Conservation (phyloP, 2,113 vertebrate species). For the Casuarius casuarius region DNA sequence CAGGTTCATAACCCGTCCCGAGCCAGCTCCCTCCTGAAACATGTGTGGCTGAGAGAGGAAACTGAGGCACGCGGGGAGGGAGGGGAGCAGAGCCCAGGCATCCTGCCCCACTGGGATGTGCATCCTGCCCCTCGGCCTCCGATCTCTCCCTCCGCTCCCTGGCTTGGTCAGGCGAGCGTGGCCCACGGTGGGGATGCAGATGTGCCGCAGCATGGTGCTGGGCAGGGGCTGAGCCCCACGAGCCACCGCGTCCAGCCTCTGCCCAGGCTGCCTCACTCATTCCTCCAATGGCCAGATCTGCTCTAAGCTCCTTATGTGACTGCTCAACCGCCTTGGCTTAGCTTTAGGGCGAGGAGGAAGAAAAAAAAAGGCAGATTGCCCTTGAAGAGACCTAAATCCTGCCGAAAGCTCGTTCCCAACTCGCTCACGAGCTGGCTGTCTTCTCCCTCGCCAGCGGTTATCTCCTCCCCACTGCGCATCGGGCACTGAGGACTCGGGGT, state of each 20-base stretch:
- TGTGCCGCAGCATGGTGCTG: rapidly evolving
- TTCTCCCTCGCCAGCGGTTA: background rate
- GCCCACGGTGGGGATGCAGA: rapidly evolving
- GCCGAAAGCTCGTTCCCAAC: background rate
- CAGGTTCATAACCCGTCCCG: too few relatives aligned
- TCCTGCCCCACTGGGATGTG: too few relatives aligned
- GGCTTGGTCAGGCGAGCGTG: rapidly evolving
- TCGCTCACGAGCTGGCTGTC: too few relatives aligned
- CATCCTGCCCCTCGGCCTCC: background rate
- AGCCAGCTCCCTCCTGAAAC: too few relatives aligned
- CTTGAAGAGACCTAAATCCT: background rate
- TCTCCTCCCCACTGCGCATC: background rate
- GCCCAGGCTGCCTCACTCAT: background rate
- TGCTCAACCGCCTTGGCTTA: background rate
- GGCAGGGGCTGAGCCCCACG: background rate
- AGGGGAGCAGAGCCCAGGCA: too few relatives aligned
- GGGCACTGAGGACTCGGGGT: background rate
- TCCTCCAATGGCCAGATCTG: background rate
- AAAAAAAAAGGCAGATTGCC: background rate
- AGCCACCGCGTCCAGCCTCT: background rate
- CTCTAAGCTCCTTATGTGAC: background rate
- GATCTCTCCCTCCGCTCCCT: background rate
- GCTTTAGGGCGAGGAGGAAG: background rate
- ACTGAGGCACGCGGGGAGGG: too few relatives aligned
- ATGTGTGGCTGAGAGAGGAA: too few relatives aligned